phyloP scores from a whole-genome alignment of 2,888 invertebrate genomes.

The Polydrusus cervinus region DNA sequence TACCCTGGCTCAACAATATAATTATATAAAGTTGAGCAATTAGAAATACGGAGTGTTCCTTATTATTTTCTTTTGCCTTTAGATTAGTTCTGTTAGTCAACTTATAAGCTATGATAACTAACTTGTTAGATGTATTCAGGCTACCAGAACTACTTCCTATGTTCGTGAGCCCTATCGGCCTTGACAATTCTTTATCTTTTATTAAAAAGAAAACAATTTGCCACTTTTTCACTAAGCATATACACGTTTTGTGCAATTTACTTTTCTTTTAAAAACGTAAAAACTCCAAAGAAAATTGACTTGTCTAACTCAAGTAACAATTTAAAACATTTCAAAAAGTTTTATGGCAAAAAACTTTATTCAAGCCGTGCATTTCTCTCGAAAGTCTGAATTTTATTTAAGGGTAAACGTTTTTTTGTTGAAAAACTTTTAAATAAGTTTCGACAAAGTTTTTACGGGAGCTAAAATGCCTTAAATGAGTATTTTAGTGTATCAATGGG shows the following conservation, averaged over 20 bases:
- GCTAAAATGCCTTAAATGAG: background rate
- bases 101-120: too few relatives aligned
- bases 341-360: slow-evolving; percentile 18
- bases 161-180: too few relatives aligned
- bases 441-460: slow-evolving; percentile 1
- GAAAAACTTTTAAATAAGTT: slow-evolving; percentile 20
- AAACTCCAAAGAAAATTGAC: slow-evolving; percentile 21
- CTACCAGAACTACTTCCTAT: too few relatives aligned
- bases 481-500: background rate
- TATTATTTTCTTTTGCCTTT: too few relatives aligned
- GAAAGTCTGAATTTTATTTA: slow-evolving; percentile 17
- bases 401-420: slow-evolving; percentile 16
- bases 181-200: too few relatives aligned
- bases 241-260: background rate
- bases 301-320: slow-evolving; percentile 22
- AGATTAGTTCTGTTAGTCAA: too few relatives aligned
- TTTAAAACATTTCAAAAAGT: slow-evolving; percentile 22
- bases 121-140: too few relatives aligned
- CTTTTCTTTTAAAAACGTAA: background rate
- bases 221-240: background rate
- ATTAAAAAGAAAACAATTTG: too few relatives aligned
- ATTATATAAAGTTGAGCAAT: too few relatives aligned
- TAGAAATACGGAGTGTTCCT: too few relatives aligned
- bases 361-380: slow-evolving; percentile 8
- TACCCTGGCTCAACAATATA: too few relatives aligned